These are phyloP conservation scores for Chelonus formosanus DNA, from an alignment of 2,888 invertebrate species.

Conservation along the genomic window DNA sequence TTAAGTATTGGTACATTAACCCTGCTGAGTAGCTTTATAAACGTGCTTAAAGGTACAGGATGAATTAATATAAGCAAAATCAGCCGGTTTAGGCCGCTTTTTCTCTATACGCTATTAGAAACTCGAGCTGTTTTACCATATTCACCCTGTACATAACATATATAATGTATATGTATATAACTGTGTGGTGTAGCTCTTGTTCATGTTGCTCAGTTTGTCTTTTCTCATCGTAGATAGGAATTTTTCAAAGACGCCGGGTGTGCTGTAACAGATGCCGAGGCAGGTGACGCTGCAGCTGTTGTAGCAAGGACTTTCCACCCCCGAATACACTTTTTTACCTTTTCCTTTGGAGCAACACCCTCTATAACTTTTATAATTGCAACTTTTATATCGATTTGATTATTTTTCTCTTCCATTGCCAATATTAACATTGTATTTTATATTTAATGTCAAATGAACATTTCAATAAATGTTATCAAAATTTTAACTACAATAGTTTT, in stretches of 20 bases:
- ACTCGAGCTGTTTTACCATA: too few species aligned
- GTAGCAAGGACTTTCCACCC: constrained; percentile 34
- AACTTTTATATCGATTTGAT: not conserved
- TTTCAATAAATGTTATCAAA: too few species aligned
- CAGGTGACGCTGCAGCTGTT: constrained; percentile 56
- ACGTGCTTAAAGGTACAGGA: too few species aligned
- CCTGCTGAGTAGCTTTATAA: too few species aligned
- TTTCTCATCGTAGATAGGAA: constrained; percentile 12
- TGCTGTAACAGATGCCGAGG: constrained; percentile 48
- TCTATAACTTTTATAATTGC: not conserved
- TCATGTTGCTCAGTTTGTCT: not conserved
- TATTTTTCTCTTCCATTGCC: not conserved
- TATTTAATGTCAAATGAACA: too few species aligned
- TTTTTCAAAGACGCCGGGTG: constrained; percentile 28
- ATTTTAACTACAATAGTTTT: too few species aligned
- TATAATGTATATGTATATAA: not conserved
- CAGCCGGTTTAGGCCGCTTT: too few species aligned
- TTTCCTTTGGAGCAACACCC: not conserved
- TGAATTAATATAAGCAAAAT: too few species aligned
- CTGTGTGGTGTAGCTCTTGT: not conserved
- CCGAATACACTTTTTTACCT: constrained; percentile 11
- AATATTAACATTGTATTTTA: too few species aligned
- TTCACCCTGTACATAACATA: not conserved
- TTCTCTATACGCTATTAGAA: too few species aligned
- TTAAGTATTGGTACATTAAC: too few species aligned